phyloP scores from a whole-genome alignment of 2,797 vertebrate genomes.

The Pachyuromys duprasi region DNA sequence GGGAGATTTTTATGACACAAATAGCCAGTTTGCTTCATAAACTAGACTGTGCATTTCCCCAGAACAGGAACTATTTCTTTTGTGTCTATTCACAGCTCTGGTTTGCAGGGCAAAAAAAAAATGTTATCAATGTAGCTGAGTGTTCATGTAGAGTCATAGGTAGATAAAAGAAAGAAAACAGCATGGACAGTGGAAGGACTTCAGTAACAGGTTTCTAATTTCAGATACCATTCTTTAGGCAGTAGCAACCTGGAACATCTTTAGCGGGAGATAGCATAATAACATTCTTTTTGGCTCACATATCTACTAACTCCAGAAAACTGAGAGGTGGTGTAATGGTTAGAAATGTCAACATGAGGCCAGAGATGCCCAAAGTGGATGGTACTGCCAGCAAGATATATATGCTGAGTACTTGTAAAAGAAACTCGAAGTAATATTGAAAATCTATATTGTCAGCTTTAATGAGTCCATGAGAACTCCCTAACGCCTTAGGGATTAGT shows the following conservation, averaged over 20 bases:
- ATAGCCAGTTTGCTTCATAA: neutral
- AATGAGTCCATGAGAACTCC: neutral
- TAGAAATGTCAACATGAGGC: neutral
- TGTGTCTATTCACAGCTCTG: neutral
- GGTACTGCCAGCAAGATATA: neutral
- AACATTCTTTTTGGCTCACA: neutral
- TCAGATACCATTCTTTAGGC: neutral
- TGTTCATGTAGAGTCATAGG: neutral
- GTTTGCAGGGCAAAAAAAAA: neutral
- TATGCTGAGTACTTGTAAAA: neutral
- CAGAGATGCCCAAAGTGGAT: neutral
- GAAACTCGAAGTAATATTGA: neutral
- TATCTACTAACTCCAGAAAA: neutral
- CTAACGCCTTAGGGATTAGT: neutral
- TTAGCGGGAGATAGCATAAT: neutral
- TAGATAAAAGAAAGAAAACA: neutral
- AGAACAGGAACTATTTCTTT: neutral
- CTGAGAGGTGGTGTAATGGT: neutral
- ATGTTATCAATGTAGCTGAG: neutral
- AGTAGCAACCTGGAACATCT: neutral
- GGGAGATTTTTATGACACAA: neutral
- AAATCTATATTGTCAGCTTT: neutral
- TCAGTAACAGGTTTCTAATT: neutral
- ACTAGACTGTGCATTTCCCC: neutral
- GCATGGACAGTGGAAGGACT: neutral